Base-by-base conservation (phyloP, 2,888 invertebrate genomes). In the Ctena decussata region DNA sequence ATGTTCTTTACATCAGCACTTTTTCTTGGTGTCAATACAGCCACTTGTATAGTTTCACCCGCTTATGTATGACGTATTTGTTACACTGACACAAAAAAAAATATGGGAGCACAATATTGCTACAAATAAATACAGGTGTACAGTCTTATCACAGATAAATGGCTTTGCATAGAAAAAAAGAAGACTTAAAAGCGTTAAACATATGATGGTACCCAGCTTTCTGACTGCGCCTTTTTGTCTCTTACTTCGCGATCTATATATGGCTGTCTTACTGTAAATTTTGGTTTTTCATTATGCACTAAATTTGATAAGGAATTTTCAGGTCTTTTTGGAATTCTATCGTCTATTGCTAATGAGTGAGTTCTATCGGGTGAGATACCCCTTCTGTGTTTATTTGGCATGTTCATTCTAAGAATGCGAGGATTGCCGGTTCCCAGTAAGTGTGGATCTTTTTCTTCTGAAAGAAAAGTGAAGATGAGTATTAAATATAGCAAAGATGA, bases 121-220 rank as follows among this genome's bases (percentile, higher is more conserved):
- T 46, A 12, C 6, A 72, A 72, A 44, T 72, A 72, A 72, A 72
- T 72, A 65, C 35, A 8, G 65, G 6, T n/a, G n/a, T 35, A 70
- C 70, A 70, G 15, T 27, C 5, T 41, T 72, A 72, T 72, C 72
- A 72, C 72, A 72, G 72, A 72, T 46, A 21, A 41, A 65, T 35
- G 72, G 39, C 72, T n/a, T 72, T 72, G 72, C 72, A 72, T 72
- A 72, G 72, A 44, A 72, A 72, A 72, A 27, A 3, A 27, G 8
- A 8, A 72, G 44, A 8, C 8, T 57, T 65, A 12, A 72, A 5
- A 30, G 6, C 44, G 30, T 72, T 44, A 88, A 39, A 88, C 85
- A 77, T 88, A 88, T 32, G 88, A 88, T 11, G 88, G 88, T 32
- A 88, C 85, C 89, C 89, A 89, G 57, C 74, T 82, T n/a, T 80